Percentiles rank a stretch among this genome's conserved stretches.
Evolutionary conservation across 2,113 vertebrate species (phyloP).

Genomic region (Gymnobelideus leadbeateri): DNA sequence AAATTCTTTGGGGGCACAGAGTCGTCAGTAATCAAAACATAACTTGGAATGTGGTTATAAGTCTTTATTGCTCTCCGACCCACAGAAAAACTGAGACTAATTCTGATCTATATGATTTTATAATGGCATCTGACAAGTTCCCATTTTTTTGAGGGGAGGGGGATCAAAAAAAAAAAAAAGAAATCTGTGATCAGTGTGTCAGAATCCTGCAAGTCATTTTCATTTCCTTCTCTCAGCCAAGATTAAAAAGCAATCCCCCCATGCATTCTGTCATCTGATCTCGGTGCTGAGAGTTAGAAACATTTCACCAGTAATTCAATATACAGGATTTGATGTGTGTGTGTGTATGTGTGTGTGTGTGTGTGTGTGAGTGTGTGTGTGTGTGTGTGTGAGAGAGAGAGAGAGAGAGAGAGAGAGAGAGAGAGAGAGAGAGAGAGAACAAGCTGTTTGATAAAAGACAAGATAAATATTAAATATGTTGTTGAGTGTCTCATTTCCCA

Average conservation of each 20-base stretch:
- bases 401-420: background rate
- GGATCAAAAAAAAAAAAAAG: slow-evolving; percentile 52
- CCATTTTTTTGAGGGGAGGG: slow-evolving; percentile 72
- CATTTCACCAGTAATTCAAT: slow-evolving; percentile 79
- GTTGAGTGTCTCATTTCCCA: slow-evolving; percentile 73
- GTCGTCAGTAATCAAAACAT: slow-evolving; percentile 70
- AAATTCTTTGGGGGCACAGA: slow-evolving; percentile 62
- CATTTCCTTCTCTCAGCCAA: slow-evolving; percentile 77
- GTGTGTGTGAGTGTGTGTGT: background rate
- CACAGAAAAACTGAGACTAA: slow-evolving; percentile 67
- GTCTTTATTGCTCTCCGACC: slow-evolving; percentile 72
- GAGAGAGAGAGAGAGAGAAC: background rate
- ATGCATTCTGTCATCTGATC: slow-evolving; percentile 54
- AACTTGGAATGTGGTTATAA: slow-evolving; percentile 75
- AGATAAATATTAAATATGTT: slow-evolving; percentile 72
- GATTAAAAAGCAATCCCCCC: slow-evolving; percentile 70
- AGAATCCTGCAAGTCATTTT: slow-evolving; percentile 73
- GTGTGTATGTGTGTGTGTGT: background rate
- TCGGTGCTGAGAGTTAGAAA: slow-evolving; percentile 65
- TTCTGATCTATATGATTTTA: slow-evolving; percentile 74
- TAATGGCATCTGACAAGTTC: slow-evolving; percentile 75
- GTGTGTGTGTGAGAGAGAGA: no score
- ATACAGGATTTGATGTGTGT: slow-evolving; percentile 61
- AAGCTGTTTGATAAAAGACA: slow-evolving; percentile 52
- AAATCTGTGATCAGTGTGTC: slow-evolving; percentile 68